Base-by-base conservation (phyloP, 23 tunicate genomes). In the Diplosoma virens region DNA sequence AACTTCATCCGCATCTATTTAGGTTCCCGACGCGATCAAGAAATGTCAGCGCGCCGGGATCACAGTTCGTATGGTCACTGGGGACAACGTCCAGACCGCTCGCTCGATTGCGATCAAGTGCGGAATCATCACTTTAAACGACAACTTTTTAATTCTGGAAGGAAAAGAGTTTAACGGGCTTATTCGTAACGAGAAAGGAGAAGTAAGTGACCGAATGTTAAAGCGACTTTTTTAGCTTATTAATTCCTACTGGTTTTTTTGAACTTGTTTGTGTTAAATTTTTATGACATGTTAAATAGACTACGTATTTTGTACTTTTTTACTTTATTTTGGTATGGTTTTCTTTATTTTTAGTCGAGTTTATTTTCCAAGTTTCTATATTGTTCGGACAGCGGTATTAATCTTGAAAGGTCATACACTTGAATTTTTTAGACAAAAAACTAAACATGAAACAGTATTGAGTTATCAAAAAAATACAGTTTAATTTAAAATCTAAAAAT, bases 31-130 rank as follows among this genome's bases (percentile, higher is more conserved):
- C 27, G 99, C 99, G 36, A 95, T 95, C 59, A 50, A 58, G 24
- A 81, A 95, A 56, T 95, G 99, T 47, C 96, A 95, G 72, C 84
- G 93, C 14, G 99, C 99, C 6, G 99, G 99, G 20, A 95, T 95
- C 66, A 89, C 96, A 9, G 99, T 95, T 26, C 96, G 99, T 26
- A 95, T 95, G 99, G 99, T 95, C 28, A 95, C 99, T 22, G 99
- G 99, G 11, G 99, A 95, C 64, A 95, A 95, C 79, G 47, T 95
- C 18, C 81, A 84, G 71, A 95, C 99, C 2, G 99, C 99, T 16
- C 88, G 99, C n/a, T 80, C 88, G 14, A 95, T 95, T 59, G 99
- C 99, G 1, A 46, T 79, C 54, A 95, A 95, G 66, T 95, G 99
- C 35, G 99, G 99, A 24, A 95, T 95, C 50, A 84, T 95, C 52